phyloP scores from a whole-genome alignment of 2,797 vertebrate species.

The Dermochelys coriacea region DNA sequence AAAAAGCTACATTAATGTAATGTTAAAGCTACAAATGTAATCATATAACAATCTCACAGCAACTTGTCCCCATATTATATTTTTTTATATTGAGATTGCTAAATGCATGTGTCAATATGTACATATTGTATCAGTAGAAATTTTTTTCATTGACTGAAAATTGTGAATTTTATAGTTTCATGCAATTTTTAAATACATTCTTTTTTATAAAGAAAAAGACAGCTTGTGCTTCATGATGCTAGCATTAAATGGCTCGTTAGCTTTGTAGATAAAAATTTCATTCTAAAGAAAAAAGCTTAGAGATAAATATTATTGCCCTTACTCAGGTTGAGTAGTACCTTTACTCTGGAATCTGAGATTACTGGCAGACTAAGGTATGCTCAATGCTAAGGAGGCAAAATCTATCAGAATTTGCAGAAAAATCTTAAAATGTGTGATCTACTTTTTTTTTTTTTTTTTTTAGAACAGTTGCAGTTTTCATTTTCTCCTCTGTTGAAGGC shows the following conservation, averaged over 20 bases:
- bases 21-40: not conserved
- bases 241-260: not conserved
- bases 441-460: not conserved
- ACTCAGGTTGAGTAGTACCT: not conserved
- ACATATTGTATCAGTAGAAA: too few species aligned
- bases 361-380: not conserved
- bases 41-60: not conserved
- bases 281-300: not conserved
- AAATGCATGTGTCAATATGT: not conserved
- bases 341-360: not conserved
- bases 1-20: not conserved
- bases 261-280: not conserved
- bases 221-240: not conserved
- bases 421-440: not conserved
- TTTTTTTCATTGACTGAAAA: too few species aligned
- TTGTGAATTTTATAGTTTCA: not conserved
- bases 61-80: not conserved
- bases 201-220: not conserved
- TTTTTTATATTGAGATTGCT: not conserved
- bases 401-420: not conserved
- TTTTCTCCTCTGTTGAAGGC: not conserved
- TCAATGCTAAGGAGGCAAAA: not conserved
- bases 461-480: not conserved
- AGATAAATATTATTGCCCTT: not conserved
- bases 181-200: not conserved